Evolutionary conservation across 2,888 invertebrate genomes (phyloP).

Genomic region (Notodonta dromedarius): DNA sequence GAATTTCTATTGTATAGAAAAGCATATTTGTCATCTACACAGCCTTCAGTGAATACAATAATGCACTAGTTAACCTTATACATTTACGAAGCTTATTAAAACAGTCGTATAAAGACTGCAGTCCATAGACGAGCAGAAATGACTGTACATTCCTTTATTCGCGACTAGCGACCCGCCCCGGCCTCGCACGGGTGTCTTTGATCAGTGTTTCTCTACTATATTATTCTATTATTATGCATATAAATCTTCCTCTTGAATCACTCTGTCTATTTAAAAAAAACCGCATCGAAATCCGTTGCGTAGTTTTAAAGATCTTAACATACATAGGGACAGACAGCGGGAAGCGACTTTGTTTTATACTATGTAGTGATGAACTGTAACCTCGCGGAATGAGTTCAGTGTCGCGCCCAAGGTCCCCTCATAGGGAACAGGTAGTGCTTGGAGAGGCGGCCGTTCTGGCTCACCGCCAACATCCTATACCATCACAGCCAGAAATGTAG

Average conservation of each 20-base stretch:
- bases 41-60: neutral
- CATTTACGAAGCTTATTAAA: neutral
- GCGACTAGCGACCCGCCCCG: neutral
- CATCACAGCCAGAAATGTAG: constrained; percentile 5
- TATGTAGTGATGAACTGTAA: constrained; percentile 5
- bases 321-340: no score
- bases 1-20: no score
- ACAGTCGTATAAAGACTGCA: neutral
- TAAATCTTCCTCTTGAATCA: no score
- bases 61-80: neutral
- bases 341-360: no score
- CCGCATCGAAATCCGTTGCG: no score
- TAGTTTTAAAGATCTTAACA: no score
- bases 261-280: no score
- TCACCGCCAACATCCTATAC: constrained; percentile 21
- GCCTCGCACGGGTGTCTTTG: no score
- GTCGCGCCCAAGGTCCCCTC: constrained; percentile 55
- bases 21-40: no score
- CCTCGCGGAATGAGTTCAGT: constrained; percentile 52
- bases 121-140: neutral
- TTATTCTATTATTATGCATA: no score
- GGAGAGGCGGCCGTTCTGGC: constrained; percentile 37
- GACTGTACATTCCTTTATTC: constrained; percentile 3
- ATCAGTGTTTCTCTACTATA: no score
- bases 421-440: constrained; percentile 51